A percentile compares a stretch with the other conserved stretches of the same genome.
Evolutionary conservation across 1,140 invertebrate species (phyloP).

Genomic region (Sinella curviseta): DNA sequence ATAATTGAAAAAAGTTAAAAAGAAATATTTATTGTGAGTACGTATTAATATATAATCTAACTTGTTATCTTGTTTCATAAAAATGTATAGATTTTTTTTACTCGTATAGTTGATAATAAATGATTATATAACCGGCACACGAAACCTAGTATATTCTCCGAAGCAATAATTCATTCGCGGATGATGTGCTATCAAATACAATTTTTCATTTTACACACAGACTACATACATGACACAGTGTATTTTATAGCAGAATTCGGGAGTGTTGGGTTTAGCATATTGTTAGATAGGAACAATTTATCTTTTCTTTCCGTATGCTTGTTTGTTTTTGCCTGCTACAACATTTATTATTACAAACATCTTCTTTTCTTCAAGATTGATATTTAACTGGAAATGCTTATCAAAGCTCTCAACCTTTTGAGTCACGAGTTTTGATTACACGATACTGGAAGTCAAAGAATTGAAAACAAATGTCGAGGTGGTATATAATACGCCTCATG

Average conservation of each 20-base stretch:
- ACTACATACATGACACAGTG: constrained; percentile 1
- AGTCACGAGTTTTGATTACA: no score
- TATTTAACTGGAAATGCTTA: neutral
- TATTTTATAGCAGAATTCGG: constrained; percentile 11
- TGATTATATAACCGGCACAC: neutral
- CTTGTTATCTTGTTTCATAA: no score
- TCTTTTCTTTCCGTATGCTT: neutral
- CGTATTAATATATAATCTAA: no score
- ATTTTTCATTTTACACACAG: constrained; percentile 39
- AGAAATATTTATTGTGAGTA: no score
- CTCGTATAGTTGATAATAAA: neutral
- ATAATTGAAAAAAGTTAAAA: no score
- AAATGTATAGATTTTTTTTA: no score
- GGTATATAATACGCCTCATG: no score
- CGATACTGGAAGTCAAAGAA: no score
- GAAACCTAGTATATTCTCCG: neutral
- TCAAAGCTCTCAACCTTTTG: no score
- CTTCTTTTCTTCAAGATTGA: neutral
- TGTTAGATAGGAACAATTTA: neutral
- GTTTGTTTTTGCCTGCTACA: neutral
- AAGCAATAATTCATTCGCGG: constrained; percentile 34
- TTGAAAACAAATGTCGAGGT: no score
- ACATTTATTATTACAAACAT: no score
- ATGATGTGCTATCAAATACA: constrained; percentile 37
- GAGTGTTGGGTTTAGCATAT: neutral